Evolutionary conservation across 2,888 invertebrate genomes (phyloP).

Genomic region (Phyllotreta cruciferae): DNA sequence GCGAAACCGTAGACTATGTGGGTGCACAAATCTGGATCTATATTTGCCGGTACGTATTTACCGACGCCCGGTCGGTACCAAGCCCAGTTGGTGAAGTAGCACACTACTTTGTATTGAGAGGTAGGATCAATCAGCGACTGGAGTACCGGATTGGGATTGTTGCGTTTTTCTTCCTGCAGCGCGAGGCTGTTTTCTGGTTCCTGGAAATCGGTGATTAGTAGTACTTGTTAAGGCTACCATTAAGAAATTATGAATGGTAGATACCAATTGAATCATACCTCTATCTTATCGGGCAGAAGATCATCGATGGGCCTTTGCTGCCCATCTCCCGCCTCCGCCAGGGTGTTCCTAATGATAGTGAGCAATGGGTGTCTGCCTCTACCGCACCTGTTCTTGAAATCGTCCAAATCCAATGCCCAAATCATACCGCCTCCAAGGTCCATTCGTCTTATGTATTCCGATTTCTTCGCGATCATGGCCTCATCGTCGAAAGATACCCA

Average conservation of each 20-base stretch:
- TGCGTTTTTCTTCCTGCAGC: slow-evolving; percentile 27
- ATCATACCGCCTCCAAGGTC: slow-evolving; percentile 85
- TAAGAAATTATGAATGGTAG: background rate
- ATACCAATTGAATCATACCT: slow-evolving; percentile 11
- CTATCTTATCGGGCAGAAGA: slow-evolving; percentile 16
- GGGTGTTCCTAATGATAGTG: slow-evolving; percentile 75
- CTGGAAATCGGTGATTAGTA: background rate
- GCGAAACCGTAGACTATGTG: slow-evolving; percentile 94
- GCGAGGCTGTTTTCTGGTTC: background rate
- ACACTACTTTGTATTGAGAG: slow-evolving; percentile 76
- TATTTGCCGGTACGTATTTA: slow-evolving; percentile 81
- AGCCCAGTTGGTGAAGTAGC: slow-evolving; percentile 94
- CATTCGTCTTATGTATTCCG: slow-evolving; percentile 77
- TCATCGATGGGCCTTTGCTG: slow-evolving; percentile 44
- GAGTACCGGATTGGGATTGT: slow-evolving; percentile 28
- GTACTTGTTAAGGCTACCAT: no score
- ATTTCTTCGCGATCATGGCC: slow-evolving; percentile 79
- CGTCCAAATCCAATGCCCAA: slow-evolving; percentile 90
- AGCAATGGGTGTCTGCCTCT: slow-evolving; percentile 82
- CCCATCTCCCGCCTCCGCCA: slow-evolving; percentile 63
- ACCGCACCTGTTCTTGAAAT: slow-evolving; percentile 81
- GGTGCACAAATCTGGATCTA: slow-evolving; percentile 85
- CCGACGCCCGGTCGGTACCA: slow-evolving; percentile 88
- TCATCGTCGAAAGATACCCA: slow-evolving; percentile 90
- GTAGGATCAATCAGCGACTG: slow-evolving; percentile 46